Base-by-base conservation (phyloP, 2,888 invertebrate species). In the Eupsilia transversa region DNA sequence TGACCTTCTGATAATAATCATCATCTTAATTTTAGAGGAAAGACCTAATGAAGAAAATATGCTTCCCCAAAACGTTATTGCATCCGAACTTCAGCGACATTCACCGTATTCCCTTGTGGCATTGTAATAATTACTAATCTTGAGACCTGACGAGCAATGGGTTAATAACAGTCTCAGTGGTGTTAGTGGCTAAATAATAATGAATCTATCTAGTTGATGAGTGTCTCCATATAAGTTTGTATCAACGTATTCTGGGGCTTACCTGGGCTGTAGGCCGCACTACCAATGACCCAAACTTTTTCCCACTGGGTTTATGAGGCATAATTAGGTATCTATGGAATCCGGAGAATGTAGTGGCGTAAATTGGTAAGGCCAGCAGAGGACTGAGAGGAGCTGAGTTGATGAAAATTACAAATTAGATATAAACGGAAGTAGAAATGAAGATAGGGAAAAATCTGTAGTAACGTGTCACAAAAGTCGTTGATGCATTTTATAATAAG, bases 401-500 rank as follows among this genome's bases (percentile, higher is more conserved):
- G 4, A 17, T 14, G 35, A 60, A n/a, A n/a, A n/a, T n/a, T 35
- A n/a, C 2, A 35, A n/a, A 35, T 35, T n/a, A 30, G 23, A 30
- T 23, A 9, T 23, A 43, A 30, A 17, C 35, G 27, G 27, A 27
- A 52, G n/a, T 4, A 52, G 27, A 27, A 54, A 71, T 33, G 4
- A 35, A 60, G 38, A 23, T 41, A 23, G 12, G 60, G 30, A 38
- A 46, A 30, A 67, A 35, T 1, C 12, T 3, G 9, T 38, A 23
- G 14, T 14, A 56, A 30, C 7, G 3, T 23, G 17, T 27, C 41
- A 35, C 10, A 69, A 41, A 35, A 35, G 23, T 49, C 57, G 0
- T 41, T 20, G 23, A 0, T 59, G 20, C 20, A n/a, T 52, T 78
- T 49, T 59, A 35, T 17, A 71, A 5, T 77, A 17, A 46, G 4